Conservation (phyloP, 2,113 vertebrate genomes). For the Ploceus nigricollis region DNA sequence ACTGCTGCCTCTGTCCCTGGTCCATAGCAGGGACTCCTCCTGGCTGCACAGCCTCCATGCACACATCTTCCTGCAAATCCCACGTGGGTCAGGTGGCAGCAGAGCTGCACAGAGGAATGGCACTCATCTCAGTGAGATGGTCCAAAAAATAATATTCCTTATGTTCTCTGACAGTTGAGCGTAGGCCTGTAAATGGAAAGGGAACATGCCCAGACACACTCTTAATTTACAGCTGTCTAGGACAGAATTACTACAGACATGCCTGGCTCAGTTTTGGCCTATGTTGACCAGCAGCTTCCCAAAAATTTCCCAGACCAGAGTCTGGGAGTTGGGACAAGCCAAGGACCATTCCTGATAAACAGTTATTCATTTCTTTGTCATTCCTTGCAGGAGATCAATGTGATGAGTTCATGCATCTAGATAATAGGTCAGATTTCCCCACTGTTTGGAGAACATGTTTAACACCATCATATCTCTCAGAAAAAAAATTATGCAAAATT, state of each 20-base stretch:
- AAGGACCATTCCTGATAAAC: background rate
- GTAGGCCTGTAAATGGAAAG: background rate
- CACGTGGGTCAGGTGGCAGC: fast-evolving
- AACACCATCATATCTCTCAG: background rate
- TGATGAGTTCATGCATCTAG: background rate
- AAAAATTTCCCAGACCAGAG: background rate
- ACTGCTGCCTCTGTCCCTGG: background rate
- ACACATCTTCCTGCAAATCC: background rate
- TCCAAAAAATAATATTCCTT: background rate
- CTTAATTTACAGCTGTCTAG: background rate
- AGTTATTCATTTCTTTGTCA: background rate
- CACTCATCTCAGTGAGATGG: background rate
- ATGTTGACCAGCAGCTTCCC: background rate
- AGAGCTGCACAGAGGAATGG: background rate
- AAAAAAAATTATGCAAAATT: background rate
- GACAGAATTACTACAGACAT: background rate
- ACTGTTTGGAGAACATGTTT: background rate
- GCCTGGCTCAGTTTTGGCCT: background rate
- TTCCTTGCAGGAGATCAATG: background rate
- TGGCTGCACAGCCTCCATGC: background rate
- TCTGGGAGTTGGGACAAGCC: background rate
- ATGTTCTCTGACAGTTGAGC: background rate
- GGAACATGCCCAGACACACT: background rate
- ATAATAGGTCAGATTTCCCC: background rate
- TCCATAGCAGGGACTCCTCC: fast-evolving